Evolutionary conservation across 1,140 invertebrate genomes (phyloP).

Genomic region (Drosophila pseudoananassae): DNA sequence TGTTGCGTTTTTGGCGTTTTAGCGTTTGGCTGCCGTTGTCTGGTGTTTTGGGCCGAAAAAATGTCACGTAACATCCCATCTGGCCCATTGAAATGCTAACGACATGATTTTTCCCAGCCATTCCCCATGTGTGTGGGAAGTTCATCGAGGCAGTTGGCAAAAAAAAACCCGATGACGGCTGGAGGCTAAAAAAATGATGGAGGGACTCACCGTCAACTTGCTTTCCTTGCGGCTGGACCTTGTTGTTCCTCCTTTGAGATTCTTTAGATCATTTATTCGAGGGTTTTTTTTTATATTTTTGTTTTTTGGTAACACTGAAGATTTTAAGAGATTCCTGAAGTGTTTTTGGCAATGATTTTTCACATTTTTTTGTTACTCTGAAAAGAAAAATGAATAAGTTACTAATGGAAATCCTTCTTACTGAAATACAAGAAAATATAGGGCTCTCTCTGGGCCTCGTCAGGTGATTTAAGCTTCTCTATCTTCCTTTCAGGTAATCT

Average conservation of each 20-base stretch:
- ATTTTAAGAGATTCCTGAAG: slow-evolving; percentile 27
- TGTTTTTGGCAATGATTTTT: slow-evolving; percentile 46
- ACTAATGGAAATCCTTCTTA: not conserved
- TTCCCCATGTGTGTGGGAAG: slow-evolving; percentile 33
- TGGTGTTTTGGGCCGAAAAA: slow-evolving; percentile 12
- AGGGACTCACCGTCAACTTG: slow-evolving; percentile 28
- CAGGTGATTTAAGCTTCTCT: not conserved
- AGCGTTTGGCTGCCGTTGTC: slow-evolving; percentile 7
- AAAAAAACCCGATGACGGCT: slow-evolving; percentile 37
- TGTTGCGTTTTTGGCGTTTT: not conserved
- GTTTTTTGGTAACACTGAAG: slow-evolving; percentile 10
- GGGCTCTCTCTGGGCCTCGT: slow-evolving; percentile 1
- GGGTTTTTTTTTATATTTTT: slow-evolving; percentile 22
- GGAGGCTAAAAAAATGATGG: slow-evolving; percentile 10
- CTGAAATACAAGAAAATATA: not conserved
- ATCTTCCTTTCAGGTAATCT: too few species aligned
- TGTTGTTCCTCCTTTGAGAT: slow-evolving; percentile 16
- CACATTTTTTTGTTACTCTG: slow-evolving; percentile 37
- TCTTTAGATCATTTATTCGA: slow-evolving; percentile 23
- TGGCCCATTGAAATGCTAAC: slow-evolving; percentile 56
- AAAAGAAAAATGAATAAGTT: slow-evolving; percentile 26
- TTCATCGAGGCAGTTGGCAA: slow-evolving; percentile 39
- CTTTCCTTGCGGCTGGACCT: slow-evolving; percentile 9
- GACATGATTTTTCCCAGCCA: slow-evolving; percentile 46
- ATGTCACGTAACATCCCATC: slow-evolving; percentile 60